Base-by-base conservation (phyloP, 2,888 invertebrate species). In the Zootermopsis nevadensis region DNA sequence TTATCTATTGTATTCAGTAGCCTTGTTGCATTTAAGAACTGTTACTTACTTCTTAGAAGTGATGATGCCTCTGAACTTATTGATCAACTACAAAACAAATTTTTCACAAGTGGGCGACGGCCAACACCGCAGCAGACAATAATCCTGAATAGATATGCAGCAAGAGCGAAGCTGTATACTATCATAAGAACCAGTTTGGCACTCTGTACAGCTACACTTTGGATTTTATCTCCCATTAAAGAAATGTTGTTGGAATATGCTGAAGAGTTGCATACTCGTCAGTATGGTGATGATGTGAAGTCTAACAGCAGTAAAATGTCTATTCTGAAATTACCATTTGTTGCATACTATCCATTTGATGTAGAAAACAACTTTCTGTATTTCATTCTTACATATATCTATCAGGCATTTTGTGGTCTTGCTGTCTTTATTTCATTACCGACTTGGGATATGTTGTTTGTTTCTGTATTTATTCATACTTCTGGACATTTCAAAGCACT, bases 401-500 rank as follows among this genome's bases (percentile, higher is more conserved):
- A 19, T n/a, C 74, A 74, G 24, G 22, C 27, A 35, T 74, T 74
- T 74, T 38, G 24, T 42, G 27, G 38, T 6, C 27, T 38, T 24
- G 24, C 74, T 35, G 38, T 74, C 12, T 74, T 74, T 42, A 38
- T 38, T n/a, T 38, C n/a, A 38, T n/a, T 38, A 42, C 74, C 74
- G 24, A 42, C 74, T 38, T 74, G 35, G 35, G 74, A 74, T 38
- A 74, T 74, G 74, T 42, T 74, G 10, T 74, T 74, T 42, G 74
- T 74, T 38, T 74, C 74, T 74, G 33, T 74, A n/a, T 74, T 74
- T 24, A 74, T 74, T 74, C 74, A 74, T 38, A n/a, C 38, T 35
- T 38, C 74, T 24, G 74, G 74, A 30, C 74, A 74, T 74, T 74
- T 74, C 15, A 74, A 35, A 27, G 74, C 74, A n/a, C 38, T 74